phyloP scores from a whole-genome alignment of 1,140 invertebrate species.

The Dufourea novaeangliae region DNA sequence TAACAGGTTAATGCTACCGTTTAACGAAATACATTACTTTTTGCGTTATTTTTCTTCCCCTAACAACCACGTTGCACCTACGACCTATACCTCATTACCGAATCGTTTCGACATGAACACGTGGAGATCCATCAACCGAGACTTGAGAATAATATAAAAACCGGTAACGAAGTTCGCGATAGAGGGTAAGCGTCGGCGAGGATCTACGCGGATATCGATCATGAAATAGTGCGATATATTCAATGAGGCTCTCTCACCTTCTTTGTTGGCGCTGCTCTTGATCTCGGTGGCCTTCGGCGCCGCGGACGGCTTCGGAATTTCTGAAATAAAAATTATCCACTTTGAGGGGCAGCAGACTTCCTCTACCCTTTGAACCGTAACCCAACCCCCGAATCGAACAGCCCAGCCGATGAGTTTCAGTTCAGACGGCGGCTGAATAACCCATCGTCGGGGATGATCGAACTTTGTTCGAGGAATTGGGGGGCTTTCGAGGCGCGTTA shows the following conservation, averaged over 20 bases:
- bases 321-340: conserved; percentile 79
- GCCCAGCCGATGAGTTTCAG: not conserved
- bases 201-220: conserved; percentile 37
- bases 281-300: conserved; percentile 86
- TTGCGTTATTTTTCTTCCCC: no score
- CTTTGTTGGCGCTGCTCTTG: conserved; percentile 85
- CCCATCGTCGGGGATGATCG: not conserved
- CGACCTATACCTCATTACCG: no score
- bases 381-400: not conserved
- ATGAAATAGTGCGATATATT: conserved; percentile 40
- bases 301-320: conserved; percentile 86
- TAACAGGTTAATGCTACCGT: no score
- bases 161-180: conserved; percentile 46
- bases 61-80: no score
- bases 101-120: not conserved
- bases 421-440: not conserved
- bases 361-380: not conserved
- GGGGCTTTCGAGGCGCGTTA: not conserved
- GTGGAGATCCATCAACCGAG: conserved; percentile 7
- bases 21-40: no score
- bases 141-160: conserved; percentile 46
- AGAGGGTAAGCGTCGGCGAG: conserved; percentile 40
- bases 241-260: conserved; percentile 82
- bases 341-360: not conserved
- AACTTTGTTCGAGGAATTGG: not conserved